Evolutionary conservation across 2,113 vertebrate genomes (phyloP).

Genomic region (Falco punctatus): DNA sequence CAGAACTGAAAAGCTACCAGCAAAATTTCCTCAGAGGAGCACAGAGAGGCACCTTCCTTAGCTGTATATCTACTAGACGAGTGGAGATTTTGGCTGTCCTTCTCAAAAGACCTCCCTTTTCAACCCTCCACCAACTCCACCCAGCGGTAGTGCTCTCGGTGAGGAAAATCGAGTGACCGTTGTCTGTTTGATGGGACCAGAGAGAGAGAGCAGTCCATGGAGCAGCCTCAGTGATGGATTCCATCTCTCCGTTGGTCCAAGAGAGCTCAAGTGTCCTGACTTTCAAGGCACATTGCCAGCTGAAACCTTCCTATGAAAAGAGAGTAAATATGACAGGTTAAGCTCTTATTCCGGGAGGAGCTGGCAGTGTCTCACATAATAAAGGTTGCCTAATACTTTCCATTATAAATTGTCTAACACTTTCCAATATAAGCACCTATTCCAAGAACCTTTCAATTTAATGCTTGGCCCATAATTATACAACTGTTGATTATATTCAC

Average conservation of each 20-base stretch:
- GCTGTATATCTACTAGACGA: neutral
- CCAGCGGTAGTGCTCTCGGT: neutral
- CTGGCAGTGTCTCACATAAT: neutral
- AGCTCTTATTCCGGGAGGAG: neutral
- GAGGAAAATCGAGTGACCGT: neutral
- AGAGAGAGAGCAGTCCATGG: neutral
- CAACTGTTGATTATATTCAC: neutral
- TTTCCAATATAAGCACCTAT: neutral
- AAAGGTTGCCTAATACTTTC: neutral
- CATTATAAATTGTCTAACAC: neutral
- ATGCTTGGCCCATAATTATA: neutral
- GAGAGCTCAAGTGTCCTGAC: neutral
- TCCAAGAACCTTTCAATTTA: neutral
- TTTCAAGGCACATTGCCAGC: neutral
- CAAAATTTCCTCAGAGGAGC: neutral
- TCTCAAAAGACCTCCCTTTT: neutral
- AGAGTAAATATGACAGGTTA: neutral
- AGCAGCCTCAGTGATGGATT: neutral
- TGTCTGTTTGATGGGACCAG: neutral
- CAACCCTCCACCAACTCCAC: fast-evolving
- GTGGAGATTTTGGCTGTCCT: neutral
- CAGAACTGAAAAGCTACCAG: neutral
- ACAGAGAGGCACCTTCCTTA: neutral
- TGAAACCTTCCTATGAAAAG: neutral
- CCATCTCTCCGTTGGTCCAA: neutral